Conservation (phyloP, 1,140 invertebrate genomes). For the Zaprionus kolodkinae region DNA sequence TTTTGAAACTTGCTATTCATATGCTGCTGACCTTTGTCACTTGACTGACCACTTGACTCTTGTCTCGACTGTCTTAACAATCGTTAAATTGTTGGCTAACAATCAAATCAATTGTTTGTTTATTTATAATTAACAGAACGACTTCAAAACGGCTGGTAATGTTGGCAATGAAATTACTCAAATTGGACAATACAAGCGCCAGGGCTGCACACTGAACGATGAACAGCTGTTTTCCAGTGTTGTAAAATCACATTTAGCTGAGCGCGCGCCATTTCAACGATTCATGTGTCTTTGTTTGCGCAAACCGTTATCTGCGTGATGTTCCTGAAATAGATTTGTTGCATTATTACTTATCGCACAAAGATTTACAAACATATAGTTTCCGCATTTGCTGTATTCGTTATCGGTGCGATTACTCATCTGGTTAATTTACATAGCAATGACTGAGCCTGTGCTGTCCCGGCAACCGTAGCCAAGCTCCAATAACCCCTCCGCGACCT, state of each 20-base stretch:
- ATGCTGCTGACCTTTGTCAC: background rate
- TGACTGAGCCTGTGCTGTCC: constrained; percentile 9
- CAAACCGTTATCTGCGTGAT: constrained; percentile 21
- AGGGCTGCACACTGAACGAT: constrained; percentile 19
- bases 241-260: background rate
- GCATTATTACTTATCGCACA: background rate
- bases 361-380: background rate
- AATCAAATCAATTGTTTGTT: background rate
- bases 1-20: background rate
- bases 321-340: background rate
- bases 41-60: background rate
- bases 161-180: constrained; percentile 9
- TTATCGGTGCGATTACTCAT: background rate
- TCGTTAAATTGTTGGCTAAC: background rate
- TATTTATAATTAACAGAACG: constrained; percentile 10
- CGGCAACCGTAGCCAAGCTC: constrained; percentile 37
- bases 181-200: background rate
- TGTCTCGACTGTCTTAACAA: background rate
- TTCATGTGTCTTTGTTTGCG: background rate
- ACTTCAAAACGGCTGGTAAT: background rate
- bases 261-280: constrained; percentile 27
- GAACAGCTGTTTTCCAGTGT: constrained; percentile 7
- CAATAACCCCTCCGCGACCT: constrained; percentile 26
- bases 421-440: constrained; percentile 15
- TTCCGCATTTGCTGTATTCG: background rate